Evolutionary conservation across 2,888 invertebrate genomes (phyloP).

Genomic region (Brenthis hecate): DNA sequence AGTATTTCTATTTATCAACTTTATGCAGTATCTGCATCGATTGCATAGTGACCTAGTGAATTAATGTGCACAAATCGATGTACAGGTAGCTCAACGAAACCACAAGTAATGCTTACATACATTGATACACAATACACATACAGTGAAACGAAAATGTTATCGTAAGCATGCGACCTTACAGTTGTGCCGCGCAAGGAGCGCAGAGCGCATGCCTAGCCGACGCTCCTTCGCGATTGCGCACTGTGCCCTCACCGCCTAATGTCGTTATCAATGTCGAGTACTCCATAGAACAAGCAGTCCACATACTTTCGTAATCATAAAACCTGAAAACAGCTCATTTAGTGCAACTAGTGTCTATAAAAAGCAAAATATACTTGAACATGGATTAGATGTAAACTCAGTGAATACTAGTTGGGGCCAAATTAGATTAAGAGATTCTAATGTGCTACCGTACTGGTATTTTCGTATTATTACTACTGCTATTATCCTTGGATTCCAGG

Average conservation of each 20-base stretch:
- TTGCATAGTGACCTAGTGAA: conserved; percentile 66
- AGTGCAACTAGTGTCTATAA: conserved; percentile 27
- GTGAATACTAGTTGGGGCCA: conserved; percentile 46
- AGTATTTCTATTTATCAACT: not conserved
- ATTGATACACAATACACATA: conserved; percentile 31
- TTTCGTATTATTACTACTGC: conserved; percentile 61
- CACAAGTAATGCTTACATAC: conserved; percentile 45
- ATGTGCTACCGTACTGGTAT: conserved; percentile 71
- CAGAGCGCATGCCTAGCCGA: conserved; percentile 63
- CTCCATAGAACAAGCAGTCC: conserved; percentile 40
- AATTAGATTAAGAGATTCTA: conserved; percentile 63
- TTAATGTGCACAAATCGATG: conserved; percentile 63
- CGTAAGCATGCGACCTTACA: conserved; percentile 31
- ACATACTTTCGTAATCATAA: conserved; percentile 31
- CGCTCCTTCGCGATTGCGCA: conserved; percentile 60
- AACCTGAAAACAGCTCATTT: conserved; percentile 22
- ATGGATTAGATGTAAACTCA: conserved; percentile 43
- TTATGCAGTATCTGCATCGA: conserved; percentile 17
- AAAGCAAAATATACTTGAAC: conserved; percentile 40
- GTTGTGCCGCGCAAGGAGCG: conserved; percentile 51
- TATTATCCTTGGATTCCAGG: conserved; percentile 70
- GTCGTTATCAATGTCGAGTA: conserved; percentile 54
- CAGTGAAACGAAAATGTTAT: conserved; percentile 14
- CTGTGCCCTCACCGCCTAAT: conserved; percentile 32
- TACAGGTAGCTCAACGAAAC: conserved; percentile 53